Evolutionary conservation across 2,113 vertebrate genomes (phyloP).

Genomic region (Pithys albifrons): DNA sequence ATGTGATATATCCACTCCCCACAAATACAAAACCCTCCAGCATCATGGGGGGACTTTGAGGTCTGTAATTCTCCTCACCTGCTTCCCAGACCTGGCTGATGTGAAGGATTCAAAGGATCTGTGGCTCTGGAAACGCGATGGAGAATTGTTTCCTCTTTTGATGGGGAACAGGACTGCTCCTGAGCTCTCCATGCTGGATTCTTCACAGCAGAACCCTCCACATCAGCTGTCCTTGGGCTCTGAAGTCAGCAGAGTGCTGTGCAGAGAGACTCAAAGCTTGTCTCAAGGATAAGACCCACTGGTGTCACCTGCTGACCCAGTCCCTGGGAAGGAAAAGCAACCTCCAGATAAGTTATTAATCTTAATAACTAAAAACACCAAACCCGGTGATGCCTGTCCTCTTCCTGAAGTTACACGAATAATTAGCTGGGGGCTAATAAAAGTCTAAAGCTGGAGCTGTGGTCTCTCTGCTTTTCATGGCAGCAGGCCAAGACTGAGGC

Average conservation of each 20-base stretch:
- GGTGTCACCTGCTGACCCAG: background rate
- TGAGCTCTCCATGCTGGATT: background rate
- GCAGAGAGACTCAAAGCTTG: background rate
- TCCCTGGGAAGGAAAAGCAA: background rate
- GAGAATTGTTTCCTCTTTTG: background rate
- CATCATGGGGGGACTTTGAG: rapidly evolving
- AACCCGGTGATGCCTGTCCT: background rate
- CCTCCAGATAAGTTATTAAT: background rate
- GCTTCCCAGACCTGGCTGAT: background rate
- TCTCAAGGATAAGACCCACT: background rate
- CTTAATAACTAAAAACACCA: background rate
- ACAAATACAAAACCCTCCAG: background rate
- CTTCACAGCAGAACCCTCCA: background rate
- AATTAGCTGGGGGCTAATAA: background rate
- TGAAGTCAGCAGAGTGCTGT: background rate
- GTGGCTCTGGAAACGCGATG: background rate
- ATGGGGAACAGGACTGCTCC: background rate
- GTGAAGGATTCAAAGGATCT: background rate
- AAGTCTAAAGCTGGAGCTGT: background rate
- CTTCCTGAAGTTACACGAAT: background rate
- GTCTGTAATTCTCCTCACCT: background rate
- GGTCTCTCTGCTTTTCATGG: background rate
- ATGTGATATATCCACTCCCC: background rate
- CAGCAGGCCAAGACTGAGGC: background rate
- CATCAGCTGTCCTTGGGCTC: background rate